Evolutionary conservation across 2,888 invertebrate genomes (phyloP).

Genomic region (Salticus scenicus): DNA sequence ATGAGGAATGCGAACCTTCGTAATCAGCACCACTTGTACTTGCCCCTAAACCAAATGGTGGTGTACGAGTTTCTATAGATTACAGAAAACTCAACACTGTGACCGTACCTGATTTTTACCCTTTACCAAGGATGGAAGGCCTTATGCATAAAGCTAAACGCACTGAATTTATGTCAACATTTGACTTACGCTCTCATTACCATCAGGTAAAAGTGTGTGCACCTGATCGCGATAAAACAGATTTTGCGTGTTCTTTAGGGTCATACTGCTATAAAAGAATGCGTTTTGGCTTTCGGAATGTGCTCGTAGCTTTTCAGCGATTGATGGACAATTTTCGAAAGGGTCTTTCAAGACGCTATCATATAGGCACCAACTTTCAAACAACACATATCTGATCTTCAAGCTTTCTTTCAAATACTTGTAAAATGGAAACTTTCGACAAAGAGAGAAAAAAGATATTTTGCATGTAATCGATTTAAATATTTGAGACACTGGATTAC

Average conservation of each 20-base stretch:
- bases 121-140: constrained; percentile 22
- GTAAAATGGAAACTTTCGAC: background rate
- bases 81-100: constrained; percentile 1
- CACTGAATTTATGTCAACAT: constrained; percentile 14
- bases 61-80: too few species aligned
- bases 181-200: constrained; percentile 14
- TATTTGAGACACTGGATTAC: too few species aligned
- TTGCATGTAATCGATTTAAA: too few species aligned
- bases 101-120: constrained; percentile 14
- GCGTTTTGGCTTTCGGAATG: background rate
- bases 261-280: background rate
- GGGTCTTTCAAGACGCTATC: constrained; percentile 1
- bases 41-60: background rate
- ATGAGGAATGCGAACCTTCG: background rate
- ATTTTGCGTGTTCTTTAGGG: constrained; percentile 13
- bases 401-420: constrained; percentile 25
- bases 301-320: too few species aligned
- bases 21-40: background rate
- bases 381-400: constrained; percentile 8
- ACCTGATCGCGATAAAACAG: background rate
- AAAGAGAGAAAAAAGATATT: constrained; percentile 25
- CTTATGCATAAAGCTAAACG: constrained; percentile 10
- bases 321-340: constrained; percentile 3
- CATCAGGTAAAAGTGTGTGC: constrained; percentile 20
- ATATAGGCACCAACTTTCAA: background rate